Evolutionary conservation across 1,140 invertebrate species (phyloP).

Genomic region (Heterodera schachtii): DNA sequence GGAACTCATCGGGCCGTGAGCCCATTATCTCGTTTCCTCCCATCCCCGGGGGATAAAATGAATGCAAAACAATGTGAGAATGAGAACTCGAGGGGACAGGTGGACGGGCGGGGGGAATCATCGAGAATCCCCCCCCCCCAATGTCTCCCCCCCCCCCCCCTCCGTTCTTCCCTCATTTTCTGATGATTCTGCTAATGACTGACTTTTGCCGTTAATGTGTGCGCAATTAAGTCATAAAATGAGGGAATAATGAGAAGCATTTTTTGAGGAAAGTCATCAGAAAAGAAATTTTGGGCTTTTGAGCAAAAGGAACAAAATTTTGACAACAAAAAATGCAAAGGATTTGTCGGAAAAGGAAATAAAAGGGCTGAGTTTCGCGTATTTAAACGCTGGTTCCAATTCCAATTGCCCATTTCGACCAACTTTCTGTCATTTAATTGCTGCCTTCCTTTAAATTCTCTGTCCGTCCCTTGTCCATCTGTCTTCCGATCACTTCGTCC

Average conservation of each 20-base stretch:
- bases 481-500: no score
- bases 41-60: neutral
- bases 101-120: neutral
- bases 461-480: no score
- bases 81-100: neutral
- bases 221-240: slow-evolving; percentile 6
- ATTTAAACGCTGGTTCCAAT: no score
- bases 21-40: slow-evolving; percentile 6
- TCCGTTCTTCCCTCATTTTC: neutral
- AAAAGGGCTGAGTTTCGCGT: neutral
- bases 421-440: neutral
- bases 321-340: no score
- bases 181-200: neutral
- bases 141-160: neutral
- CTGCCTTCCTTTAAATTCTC: no score
- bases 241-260: neutral
- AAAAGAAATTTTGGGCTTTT: neutral
- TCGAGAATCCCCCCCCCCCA: neutral
- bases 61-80: slow-evolving; percentile 11
- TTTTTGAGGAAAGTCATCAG: neutral
- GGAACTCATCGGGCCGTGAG: slow-evolving; percentile 12
- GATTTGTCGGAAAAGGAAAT: neutral
- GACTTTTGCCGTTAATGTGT: neutral
- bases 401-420: no score
- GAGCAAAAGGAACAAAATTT: no score